Evolutionary conservation across 2,113 vertebrate genomes (phyloP).

Genomic region (Bombycilla garrulus): DNA sequence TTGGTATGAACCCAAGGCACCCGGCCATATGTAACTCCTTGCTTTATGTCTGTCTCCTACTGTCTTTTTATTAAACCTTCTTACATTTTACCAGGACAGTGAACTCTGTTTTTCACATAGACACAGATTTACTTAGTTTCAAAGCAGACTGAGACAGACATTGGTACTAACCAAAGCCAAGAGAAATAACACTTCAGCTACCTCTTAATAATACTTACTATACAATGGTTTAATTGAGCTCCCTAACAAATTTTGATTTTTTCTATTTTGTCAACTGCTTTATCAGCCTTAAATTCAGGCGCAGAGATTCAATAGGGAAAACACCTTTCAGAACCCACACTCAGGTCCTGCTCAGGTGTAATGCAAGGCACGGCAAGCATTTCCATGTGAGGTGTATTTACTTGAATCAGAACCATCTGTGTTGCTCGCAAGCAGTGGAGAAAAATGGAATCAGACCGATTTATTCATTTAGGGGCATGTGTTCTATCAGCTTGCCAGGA

Average conservation of each 20-base stretch:
- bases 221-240: background rate
- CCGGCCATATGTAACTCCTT: too few relatives aligned
- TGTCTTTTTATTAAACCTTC: too few relatives aligned
- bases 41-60: too few relatives aligned
- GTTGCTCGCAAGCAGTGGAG: background rate
- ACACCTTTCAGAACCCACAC: background rate
- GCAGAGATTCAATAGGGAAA: background rate
- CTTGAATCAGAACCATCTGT: background rate
- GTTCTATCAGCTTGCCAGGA: background rate
- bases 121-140: background rate
- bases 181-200: background rate
- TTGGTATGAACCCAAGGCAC: too few relatives aligned
- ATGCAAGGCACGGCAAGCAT: rapidly evolving
- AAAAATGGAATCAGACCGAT: background rate
- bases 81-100: too few relatives aligned
- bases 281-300: background rate
- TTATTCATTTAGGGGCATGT: background rate
- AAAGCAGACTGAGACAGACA: background rate
- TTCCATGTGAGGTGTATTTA: background rate
- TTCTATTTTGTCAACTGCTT: background rate
- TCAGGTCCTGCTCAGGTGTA: background rate
- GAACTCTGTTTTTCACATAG: too few relatives aligned
- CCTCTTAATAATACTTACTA: background rate
- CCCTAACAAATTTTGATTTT: background rate
- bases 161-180: background rate